phyloP scores from a whole-genome alignment of 2,888 invertebrate species.

The Brenthis daphne region DNA sequence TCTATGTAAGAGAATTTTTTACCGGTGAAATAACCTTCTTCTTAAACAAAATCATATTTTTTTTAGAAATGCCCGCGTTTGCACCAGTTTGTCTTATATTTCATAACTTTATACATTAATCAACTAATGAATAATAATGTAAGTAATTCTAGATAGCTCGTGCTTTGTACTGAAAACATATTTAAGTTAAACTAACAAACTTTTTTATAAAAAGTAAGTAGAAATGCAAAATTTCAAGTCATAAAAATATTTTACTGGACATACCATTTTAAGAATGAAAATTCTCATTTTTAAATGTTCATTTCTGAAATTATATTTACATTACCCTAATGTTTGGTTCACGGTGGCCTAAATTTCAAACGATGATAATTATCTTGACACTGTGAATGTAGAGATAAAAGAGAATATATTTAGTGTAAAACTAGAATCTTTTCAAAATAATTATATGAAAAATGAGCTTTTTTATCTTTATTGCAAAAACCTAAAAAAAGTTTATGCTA shows the following conservation, averaged over 20 bases:
- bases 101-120: not conserved
- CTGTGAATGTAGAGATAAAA: slow-evolving; percentile 19
- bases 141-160: too few relatives aligned
- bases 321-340: slow-evolving; percentile 33
- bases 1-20: slow-evolving; percentile 16
- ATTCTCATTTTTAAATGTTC: slow-evolving; percentile 27
- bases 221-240: not conserved
- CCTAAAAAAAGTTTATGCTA: too few relatives aligned
- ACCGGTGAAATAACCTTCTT: not conserved
- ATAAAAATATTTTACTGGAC: slow-evolving; percentile 18
- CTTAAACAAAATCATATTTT: not conserved
- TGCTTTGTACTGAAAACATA: not conserved
- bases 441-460: too few relatives aligned
- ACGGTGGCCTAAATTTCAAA: slow-evolving; percentile 34
- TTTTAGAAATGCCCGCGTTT: too few relatives aligned
- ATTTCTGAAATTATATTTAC: slow-evolving; percentile 35
- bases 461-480: too few relatives aligned
- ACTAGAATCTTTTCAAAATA: slow-evolving; percentile 1
- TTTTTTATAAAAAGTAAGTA: slow-evolving; percentile 8
- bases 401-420: slow-evolving; percentile 6
- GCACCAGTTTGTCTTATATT: too few relatives aligned
- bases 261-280: slow-evolving; percentile 26
- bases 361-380: slow-evolving; percentile 32
- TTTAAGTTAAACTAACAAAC: not conserved
- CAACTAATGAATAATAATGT: not conserved